Evolutionary conservation across 1,140 invertebrate species (phyloP).

Genomic region (Drosophila pandora): DNA sequence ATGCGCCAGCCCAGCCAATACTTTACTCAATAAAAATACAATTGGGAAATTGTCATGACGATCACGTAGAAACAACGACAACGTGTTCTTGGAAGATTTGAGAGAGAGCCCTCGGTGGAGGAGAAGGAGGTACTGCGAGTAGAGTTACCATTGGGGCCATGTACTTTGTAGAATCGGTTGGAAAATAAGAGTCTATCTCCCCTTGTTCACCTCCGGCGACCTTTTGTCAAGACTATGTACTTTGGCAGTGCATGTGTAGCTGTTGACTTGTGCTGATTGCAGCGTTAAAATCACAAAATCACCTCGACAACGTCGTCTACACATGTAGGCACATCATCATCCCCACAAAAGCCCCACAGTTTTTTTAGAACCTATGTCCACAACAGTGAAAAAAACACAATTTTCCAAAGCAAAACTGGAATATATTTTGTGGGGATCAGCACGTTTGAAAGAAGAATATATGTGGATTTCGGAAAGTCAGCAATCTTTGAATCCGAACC

Average conservation of each 20-base stretch:
- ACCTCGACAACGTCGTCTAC: constrained; percentile 74
- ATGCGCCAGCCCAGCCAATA: constrained; percentile 66
- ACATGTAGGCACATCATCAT: constrained; percentile 64
- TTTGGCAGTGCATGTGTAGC: not conserved
- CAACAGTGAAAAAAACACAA: constrained; percentile 6
- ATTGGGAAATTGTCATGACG: constrained; percentile 73
- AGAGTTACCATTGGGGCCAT: not conserved
- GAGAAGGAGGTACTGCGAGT: not conserved
- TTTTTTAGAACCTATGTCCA: not conserved
- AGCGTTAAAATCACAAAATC: constrained; percentile 65
- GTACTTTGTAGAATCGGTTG: constrained; percentile 1
- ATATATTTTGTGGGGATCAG: constrained; percentile 69
- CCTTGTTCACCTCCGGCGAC: constrained; percentile 51
- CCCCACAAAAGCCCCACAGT: constrained; percentile 21
- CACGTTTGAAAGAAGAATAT: constrained; percentile 48
- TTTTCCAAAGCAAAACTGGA: constrained; percentile 20
- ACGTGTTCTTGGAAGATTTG: constrained; percentile 54
- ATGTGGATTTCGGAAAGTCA: constrained; percentile 31
- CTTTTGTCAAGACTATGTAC: constrained; percentile 28
- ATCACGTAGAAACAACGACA: constrained; percentile 59
- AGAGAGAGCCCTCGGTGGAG: not conserved
- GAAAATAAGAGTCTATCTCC: constrained; percentile 10
- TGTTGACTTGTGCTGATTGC: constrained; percentile 79
- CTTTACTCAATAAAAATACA: constrained; percentile 75
- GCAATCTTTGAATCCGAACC: constrained; percentile 9